Conservation (phyloP, 2,797 vertebrate species). For the Anguilla megastoma region DNA sequence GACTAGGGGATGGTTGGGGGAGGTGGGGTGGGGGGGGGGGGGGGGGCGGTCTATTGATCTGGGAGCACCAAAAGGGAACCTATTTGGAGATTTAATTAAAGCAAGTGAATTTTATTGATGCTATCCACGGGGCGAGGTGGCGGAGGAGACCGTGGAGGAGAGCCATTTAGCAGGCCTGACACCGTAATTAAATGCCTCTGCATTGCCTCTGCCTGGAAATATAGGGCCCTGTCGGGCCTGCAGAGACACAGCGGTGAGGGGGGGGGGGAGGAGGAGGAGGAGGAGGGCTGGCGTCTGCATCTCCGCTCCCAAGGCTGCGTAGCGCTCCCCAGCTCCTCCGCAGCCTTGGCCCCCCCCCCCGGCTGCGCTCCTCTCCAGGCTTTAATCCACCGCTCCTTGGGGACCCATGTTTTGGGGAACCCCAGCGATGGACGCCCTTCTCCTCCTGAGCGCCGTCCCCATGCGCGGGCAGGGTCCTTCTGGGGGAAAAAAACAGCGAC, state of each 20-base stretch:
- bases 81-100: constrained; percentile 71
- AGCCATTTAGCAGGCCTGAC: constrained; percentile 55
- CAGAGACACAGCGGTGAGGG: constrained; percentile 23
- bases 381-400: not conserved
- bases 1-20: constrained; percentile 43
- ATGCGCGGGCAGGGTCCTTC: not conserved
- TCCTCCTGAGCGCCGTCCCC: too few species aligned
- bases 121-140: constrained; percentile 57
- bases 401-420: not conserved
- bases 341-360: not conserved
- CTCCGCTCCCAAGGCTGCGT: too few species aligned
- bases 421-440: not conserved
- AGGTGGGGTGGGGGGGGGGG: constrained; percentile 45
- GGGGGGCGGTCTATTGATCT: constrained; percentile 55
- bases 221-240: constrained; percentile 43
- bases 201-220: constrained; percentile 58
- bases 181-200: constrained; percentile 63
- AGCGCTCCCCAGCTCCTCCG: too few species aligned
- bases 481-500: too few species aligned
- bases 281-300: not conserved
- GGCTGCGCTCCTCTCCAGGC: not conserved
- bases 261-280: not conserved
- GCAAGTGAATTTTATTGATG: constrained; percentile 64
- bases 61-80: constrained; percentile 53
- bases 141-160: constrained; percentile 49